Conservation (phyloP, 37 sponge, comb jelly and placozoan genomes). For the Oscarella lobularis region DNA sequence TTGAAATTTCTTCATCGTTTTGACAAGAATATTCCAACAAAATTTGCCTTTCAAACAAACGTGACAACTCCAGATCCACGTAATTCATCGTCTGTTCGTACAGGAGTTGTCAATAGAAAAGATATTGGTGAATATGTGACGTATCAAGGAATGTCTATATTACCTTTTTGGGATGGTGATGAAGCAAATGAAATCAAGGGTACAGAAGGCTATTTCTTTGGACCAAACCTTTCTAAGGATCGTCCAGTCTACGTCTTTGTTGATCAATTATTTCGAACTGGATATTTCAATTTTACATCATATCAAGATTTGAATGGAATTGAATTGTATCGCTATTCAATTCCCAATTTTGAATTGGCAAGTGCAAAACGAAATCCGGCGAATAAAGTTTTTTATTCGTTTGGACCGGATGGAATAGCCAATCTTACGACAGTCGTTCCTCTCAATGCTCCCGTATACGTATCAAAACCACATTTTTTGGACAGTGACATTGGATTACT, state of each 20-base stretch:
- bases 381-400: not conserved
- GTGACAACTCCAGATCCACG: not conserved
- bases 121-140: not conserved
- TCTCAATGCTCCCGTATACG: not conserved
- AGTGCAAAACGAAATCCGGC: not conserved
- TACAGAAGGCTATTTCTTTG: not conserved
- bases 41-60: not conserved
- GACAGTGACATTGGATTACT: not conserved
- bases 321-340: not conserved
- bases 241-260: not conserved
- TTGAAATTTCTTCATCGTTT: not conserved
- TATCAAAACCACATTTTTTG: not conserved
- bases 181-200: not conserved
- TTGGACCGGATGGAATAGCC: not conserved
- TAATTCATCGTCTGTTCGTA: not conserved
- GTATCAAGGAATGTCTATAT: not conserved
- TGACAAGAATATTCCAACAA: not conserved
- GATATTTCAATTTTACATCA: not conserved
- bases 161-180: not conserved
- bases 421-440: not conserved
- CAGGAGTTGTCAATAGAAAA: not conserved
- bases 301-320: not conserved
- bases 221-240: not conserved
- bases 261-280: not conserved
- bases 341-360: not conserved